Evolutionary conservation across 2,113 vertebrate genomes (phyloP).

Genomic region (Thinocorus orbignyianus): DNA sequence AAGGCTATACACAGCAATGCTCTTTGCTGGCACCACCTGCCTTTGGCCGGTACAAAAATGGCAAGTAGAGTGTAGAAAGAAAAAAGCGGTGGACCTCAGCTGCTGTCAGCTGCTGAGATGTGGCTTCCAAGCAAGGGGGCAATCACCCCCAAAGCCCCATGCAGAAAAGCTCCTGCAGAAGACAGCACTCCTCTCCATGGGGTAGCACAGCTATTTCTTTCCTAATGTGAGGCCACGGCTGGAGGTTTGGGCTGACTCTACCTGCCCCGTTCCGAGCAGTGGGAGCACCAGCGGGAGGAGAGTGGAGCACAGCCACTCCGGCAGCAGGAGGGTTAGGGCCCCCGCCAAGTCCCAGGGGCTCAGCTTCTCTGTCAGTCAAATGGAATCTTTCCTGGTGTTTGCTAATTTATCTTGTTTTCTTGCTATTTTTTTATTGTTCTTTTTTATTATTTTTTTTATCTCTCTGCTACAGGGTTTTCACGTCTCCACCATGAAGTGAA

Average conservation of each 20-base stretch:
- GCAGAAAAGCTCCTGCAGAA: background rate
- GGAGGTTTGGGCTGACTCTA: background rate
- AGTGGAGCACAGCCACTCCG: fast-evolving
- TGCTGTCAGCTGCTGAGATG: background rate
- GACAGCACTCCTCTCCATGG: fast-evolving
- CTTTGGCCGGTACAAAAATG: background rate
- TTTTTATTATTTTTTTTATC: background rate
- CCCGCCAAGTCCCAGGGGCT: background rate
- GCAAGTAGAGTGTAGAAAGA: background rate
- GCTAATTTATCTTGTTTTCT: background rate
- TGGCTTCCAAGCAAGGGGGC: background rate
- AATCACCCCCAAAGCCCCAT: fast-evolving
- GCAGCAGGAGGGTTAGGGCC: background rate
- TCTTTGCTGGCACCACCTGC: background rate
- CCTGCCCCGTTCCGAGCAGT: background rate
- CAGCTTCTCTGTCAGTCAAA: background rate
- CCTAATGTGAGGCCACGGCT: fast-evolving
- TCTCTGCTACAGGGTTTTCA: background rate
- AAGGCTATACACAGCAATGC: fast-evolving
- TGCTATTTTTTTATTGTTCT: background rate
- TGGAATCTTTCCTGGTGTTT: background rate
- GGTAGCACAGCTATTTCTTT: background rate
- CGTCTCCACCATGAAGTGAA: background rate
- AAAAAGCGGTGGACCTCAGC: background rate
- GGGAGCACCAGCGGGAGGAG: fast-evolving